These are phyloP conservation scores for Microplitis deprimator DNA, from an alignment of 2,888 invertebrate species.

Conservation along the genomic window DNA sequence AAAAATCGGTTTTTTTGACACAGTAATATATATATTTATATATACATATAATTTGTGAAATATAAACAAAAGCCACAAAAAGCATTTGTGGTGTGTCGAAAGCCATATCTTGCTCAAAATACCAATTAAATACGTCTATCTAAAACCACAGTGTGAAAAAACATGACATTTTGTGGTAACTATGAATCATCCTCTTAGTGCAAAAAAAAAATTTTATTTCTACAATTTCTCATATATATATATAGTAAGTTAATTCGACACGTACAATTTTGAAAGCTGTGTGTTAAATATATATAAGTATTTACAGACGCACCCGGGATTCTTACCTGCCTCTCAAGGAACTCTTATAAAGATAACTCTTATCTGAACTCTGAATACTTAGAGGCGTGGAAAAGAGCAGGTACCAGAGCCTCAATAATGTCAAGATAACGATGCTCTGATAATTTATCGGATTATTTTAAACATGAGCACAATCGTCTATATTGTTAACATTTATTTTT, in stretches of 20 bases:
- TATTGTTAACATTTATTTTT: conserved; percentile 12
- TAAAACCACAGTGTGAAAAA: conserved; percentile 31
- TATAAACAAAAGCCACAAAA: background rate
- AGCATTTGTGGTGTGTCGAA: conserved; percentile 7
- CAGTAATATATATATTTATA: background rate
- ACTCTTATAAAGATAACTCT: conserved; percentile 61
- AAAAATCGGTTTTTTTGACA: background rate
- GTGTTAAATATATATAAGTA: conserved; percentile 37
- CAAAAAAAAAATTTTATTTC: background rate
- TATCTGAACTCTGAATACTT: conserved; percentile 67
- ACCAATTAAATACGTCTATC: conserved; percentile 8
- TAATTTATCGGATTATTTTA: conserved; percentile 66
- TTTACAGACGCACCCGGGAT: conserved; percentile 45
- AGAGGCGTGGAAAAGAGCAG: conserved; percentile 57
- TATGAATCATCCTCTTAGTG: conserved; percentile 28
- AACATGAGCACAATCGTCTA: conserved; percentile 39
- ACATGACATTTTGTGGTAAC: conserved; percentile 20
- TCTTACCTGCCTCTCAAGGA: conserved; percentile 58
- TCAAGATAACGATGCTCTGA: conserved; percentile 63
- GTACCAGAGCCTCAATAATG: conserved; percentile 64
- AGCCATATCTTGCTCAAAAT: conserved; percentile 11
- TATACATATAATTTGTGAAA: background rate
- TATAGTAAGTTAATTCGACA: background rate
- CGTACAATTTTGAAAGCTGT: background rate
- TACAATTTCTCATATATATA: background rate